Base-by-base conservation (phyloP, 1,140 invertebrate species). In the Zaprionus lachaisei region DNA sequence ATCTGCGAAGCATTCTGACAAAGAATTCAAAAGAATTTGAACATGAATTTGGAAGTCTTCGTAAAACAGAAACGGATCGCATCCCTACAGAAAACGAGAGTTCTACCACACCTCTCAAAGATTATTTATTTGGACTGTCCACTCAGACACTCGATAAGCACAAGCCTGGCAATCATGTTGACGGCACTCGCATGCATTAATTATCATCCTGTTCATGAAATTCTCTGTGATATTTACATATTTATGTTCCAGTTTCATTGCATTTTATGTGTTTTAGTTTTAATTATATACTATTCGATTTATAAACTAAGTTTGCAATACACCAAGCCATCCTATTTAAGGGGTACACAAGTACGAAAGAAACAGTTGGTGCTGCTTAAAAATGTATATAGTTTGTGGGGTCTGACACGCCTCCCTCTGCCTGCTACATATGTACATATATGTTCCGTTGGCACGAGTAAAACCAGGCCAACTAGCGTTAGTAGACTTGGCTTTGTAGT, bases 21-120 rank as follows among this genome's bases (percentile, higher is more conserved):
- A 66, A 89, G 56, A 57, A 89, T 20, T 61, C 74, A 5, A 11
- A 56, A 9, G 66, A 80, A 15, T 87, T 84, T 34, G 84, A 87
- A 66, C 57, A 65, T 15, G 83, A 87, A 64, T 87, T 68, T 24
- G 83, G 84, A 28, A 37, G 62, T 0, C 76, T 56, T 5, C 78
- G 81, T 2, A 47, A n/a, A 6, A 24, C 67, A 0, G 2, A 17
- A 2, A 37, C 55, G 0, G 37, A 51, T 0, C 56, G 58, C 6
- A 78, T 69, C 24, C 66, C 66, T 22, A 22, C 63, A 14, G 56
- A 31, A 14, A 70, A 71, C 9, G 31, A 22, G 4, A 71, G 57
- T 4, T 51, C 38, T 0, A 26, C 22, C 1, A 15, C 51, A 17
- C 28, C 74, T 1, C 24, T 66, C 1, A 67, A 61, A 11, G 62